Conservation (phyloP, 2,113 vertebrate genomes). For the Tinamus guttatus region DNA sequence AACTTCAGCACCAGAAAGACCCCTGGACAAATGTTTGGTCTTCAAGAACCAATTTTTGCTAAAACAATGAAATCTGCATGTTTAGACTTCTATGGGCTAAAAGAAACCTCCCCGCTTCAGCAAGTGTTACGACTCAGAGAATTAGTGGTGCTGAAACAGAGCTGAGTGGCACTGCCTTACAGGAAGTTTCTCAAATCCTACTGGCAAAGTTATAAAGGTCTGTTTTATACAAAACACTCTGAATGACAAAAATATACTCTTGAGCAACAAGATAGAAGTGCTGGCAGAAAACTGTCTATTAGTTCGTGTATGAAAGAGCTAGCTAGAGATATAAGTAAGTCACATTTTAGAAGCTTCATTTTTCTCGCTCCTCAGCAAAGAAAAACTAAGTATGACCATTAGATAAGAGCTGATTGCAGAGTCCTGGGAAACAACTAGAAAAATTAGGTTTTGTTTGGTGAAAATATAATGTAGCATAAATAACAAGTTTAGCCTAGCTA, state of each 20-base stretch:
- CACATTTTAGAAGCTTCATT: not conserved
- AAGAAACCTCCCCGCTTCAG: not conserved
- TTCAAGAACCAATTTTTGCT: not conserved
- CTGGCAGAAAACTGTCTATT: not conserved
- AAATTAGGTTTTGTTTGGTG: not conserved
- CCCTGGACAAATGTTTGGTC: not conserved
- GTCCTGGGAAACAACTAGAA: not conserved
- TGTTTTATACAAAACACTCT: not conserved
- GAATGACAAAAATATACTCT: slow-evolving; percentile 10
- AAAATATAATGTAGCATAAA: not conserved
- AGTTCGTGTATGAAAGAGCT: not conserved
- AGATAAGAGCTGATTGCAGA: not conserved
- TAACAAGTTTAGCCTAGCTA: not conserved
- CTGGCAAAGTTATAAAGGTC: not conserved
- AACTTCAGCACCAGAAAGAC: not conserved
- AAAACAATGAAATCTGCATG: not conserved
- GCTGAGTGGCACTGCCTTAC: not conserved
- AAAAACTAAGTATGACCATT: not conserved
- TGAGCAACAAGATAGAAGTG: not conserved
- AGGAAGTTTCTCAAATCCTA: not conserved
- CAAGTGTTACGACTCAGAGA: not conserved
- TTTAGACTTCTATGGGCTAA: not conserved
- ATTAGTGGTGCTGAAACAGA: not conserved
- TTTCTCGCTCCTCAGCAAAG: not conserved
- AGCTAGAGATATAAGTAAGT: not conserved